phyloP scores from a whole-genome alignment of 1,140 invertebrate species.

The Zaprionus lachaisei region DNA sequence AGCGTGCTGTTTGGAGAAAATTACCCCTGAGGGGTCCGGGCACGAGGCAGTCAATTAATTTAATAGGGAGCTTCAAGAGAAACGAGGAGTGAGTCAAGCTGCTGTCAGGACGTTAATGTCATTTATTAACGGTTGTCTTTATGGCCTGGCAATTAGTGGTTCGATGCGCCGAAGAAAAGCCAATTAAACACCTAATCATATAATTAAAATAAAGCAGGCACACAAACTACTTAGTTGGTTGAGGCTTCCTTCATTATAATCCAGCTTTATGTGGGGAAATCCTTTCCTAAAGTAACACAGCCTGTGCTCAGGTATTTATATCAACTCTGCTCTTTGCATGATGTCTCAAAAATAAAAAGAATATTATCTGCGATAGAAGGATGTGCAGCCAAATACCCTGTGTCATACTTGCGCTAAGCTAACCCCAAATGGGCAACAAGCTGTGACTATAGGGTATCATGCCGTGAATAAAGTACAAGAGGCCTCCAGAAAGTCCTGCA shows the following conservation, averaged over 20 bases:
- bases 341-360: neutral
- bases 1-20: constrained; percentile 58
- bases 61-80: constrained; percentile 66
- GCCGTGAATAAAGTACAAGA: neutral
- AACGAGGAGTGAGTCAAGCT: neutral
- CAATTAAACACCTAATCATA: constrained; percentile 5
- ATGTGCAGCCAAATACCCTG: neutral
- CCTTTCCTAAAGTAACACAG: neutral
- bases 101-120: constrained; percentile 61
- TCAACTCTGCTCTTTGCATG: neutral
- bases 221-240: neutral
- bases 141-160: constrained; percentile 45
- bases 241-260: neutral
- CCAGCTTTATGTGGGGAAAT: constrained; percentile 1
- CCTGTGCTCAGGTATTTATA: neutral
- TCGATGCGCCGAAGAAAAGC: constrained; percentile 20
- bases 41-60: constrained; percentile 63
- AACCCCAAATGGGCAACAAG: neutral
- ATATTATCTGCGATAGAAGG: neutral
- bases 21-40: constrained; percentile 35
- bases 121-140: constrained; percentile 75
- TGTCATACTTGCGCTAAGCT: neutral
- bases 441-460: neutral
- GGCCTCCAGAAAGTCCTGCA: constrained; percentile 1
- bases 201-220: constrained; percentile 18